phyloP scores from a whole-genome alignment of 2,888 invertebrate species.

The Leuctra nigra region DNA sequence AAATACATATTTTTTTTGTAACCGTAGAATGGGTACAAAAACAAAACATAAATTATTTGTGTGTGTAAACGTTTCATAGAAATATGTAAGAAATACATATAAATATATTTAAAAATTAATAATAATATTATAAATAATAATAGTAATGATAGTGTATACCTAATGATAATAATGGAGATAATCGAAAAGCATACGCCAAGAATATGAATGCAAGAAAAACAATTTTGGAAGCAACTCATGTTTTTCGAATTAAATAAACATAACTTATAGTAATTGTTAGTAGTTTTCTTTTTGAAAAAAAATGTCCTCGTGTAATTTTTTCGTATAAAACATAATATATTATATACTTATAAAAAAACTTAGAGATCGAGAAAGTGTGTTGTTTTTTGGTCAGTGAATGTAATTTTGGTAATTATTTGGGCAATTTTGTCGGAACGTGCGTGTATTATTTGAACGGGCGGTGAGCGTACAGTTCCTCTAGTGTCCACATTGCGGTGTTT shows the following conservation, averaged over 20 bases:
- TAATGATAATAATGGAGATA: background rate
- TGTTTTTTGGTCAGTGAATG: slow-evolving; percentile 1
- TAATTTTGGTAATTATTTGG: background rate
- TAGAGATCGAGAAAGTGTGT: slow-evolving; percentile 1
- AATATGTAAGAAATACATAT: background rate
- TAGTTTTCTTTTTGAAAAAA: no score
- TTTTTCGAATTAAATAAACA: no score
- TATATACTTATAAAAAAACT: no score
- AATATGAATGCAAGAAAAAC: background rate
- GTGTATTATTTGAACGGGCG: background rate
- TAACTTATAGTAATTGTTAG: no score
- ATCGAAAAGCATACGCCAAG: background rate
- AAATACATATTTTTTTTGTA: slow-evolving; percentile 17
- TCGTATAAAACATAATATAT: no score
- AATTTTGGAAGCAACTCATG: background rate
- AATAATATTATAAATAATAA: slow-evolving; percentile 4
- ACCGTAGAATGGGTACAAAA: background rate
- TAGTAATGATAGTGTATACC: background rate
- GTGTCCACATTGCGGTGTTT: background rate
- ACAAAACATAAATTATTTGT: background rate
- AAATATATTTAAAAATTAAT: slow-evolving; percentile 6
- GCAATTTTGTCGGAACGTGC: background rate
- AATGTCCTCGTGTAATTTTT: no score
- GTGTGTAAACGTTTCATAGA: background rate
- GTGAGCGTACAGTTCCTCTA: slow-evolving; percentile 3